Evolutionary conservation across 1,140 invertebrate species (phyloP).

Genomic region (Drosophila athabasca): DNA sequence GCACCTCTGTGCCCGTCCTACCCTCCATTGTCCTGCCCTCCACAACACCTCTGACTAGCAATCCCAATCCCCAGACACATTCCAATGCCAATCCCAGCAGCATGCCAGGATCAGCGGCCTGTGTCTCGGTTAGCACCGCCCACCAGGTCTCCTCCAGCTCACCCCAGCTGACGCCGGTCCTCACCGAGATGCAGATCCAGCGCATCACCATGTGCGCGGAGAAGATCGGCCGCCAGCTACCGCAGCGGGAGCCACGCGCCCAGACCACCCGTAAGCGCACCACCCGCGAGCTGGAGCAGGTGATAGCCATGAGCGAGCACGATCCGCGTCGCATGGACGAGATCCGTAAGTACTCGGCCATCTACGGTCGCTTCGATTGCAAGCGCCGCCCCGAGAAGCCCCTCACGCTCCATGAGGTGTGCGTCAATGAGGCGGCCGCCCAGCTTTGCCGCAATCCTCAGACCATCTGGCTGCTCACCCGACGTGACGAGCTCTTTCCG

Average conservation of each 20-base stretch:
- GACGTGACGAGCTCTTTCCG: constrained; percentile 97
- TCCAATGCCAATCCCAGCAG: constrained; percentile 14
- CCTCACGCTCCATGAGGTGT: constrained; percentile 96
- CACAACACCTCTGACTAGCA: constrained; percentile 27
- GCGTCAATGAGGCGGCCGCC: constrained; percentile 97
- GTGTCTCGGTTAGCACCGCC: constrained; percentile 35
- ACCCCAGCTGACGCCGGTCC: constrained; percentile 89
- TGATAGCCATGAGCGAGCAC: constrained; percentile 94
- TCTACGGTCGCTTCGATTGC: constrained; percentile 98
- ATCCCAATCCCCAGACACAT: constrained; percentile 10
- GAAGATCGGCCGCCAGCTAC: constrained; percentile 91
- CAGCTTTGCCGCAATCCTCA: constrained; percentile 91
- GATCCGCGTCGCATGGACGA: constrained; percentile 96
- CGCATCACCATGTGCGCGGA: constrained; percentile 91
- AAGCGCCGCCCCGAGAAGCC: constrained; percentile 98
- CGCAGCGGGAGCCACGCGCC: constrained; percentile 93
- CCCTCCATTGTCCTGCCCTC: constrained; percentile 27
- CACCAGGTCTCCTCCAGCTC: constrained; percentile 83
- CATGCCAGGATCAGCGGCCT: not conserved
- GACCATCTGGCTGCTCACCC: constrained; percentile 90
- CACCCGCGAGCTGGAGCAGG: constrained; percentile 95
- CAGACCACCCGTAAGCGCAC: constrained; percentile 96
- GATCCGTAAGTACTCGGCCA: constrained; percentile 97
- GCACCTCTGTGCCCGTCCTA: constrained; percentile 24
- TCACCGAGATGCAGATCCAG: constrained; percentile 92